These are phyloP conservation scores for Bryconaethiops microstoma DNA, from an alignment of 2,797 vertebrate genomes.

Conservation along the genomic window DNA sequence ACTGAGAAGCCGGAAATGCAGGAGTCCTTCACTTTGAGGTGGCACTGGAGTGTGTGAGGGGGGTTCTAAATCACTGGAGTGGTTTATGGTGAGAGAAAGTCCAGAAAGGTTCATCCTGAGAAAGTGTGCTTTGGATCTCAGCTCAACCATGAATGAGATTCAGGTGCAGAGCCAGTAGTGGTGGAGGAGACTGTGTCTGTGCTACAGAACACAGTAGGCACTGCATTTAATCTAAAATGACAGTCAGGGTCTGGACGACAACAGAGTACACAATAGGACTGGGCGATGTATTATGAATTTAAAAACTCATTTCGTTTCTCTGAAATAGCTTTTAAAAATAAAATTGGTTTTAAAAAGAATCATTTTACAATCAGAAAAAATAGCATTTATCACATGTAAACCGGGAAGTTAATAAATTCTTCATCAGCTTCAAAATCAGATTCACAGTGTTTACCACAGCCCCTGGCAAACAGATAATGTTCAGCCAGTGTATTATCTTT, in stretches of 20 bases:
- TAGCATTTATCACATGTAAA: too few species aligned
- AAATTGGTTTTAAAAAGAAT: too few species aligned
- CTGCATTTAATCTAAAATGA: conserved; percentile 12
- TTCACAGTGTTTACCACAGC: too few species aligned
- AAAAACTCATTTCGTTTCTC: too few species aligned
- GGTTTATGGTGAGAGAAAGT: conserved; percentile 35
- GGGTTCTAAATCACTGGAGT: conserved; percentile 40
- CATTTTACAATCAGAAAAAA: too few species aligned
- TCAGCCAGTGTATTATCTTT: too few species aligned
- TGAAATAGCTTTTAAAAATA: too few species aligned
- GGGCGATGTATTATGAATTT: too few species aligned
- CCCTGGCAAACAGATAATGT: too few species aligned
- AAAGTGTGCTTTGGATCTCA: conserved; percentile 5
- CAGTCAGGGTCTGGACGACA: background rate
- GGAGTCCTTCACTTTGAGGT: conserved; percentile 10
- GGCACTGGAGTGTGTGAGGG: conserved; percentile 26
- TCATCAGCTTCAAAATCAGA: too few species aligned
- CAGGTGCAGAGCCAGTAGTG: background rate
- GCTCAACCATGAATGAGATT: conserved; percentile 6
- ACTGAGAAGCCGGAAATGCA: background rate
- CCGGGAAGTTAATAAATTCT: too few species aligned
- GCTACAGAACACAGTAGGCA: background rate
- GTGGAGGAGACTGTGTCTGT: background rate
- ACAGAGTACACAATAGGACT: too few species aligned
- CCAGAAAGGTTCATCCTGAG: conserved; percentile 18